Evolutionary conservation across 53 echinoderm and acorn worm genomes (phyloP).

Genomic region (Stichopus horrens): DNA sequence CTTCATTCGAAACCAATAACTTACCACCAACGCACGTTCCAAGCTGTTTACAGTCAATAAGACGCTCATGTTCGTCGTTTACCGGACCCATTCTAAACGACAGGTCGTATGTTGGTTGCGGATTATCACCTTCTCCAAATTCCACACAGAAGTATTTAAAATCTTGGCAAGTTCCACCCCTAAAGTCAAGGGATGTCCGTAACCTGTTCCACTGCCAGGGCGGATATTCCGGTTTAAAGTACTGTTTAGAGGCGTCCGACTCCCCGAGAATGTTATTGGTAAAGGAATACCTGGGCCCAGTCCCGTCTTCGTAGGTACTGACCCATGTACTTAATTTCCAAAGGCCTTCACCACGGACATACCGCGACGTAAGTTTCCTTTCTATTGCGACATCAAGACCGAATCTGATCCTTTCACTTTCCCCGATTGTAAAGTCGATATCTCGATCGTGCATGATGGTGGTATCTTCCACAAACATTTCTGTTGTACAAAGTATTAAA

Average conservation of each 20-base stretch:
- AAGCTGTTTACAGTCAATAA: conserved; percentile 9
- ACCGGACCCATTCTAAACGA: neutral
- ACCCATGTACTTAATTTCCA: conserved; percentile 45
- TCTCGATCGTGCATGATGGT: neutral
- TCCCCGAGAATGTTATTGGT: neutral
- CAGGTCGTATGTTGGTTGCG: neutral
- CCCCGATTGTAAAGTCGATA: neutral
- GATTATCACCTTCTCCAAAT: conserved; percentile 13
- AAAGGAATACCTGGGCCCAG: neutral
- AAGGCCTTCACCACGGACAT: conserved; percentile 10
- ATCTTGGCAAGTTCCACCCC: conserved; percentile 27
- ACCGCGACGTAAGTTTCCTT: neutral
- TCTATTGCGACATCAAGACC: neutral
- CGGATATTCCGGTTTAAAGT: conserved; percentile 16
- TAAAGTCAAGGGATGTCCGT: neutral
- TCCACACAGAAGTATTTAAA: conserved; percentile 31
- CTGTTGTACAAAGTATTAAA: neutral
- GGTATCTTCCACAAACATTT: neutral
- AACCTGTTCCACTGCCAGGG: conserved; percentile 14
- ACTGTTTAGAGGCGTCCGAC: neutral
- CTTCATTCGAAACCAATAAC: too few relatives aligned
- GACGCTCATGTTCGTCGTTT: neutral
- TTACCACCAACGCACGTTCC: neutral
- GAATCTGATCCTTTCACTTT: neutral
- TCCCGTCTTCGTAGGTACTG: conserved; percentile 17